These are phyloP conservation scores for Eledona agricola DNA, from an alignment of 2,888 invertebrate genomes.

Conservation along the genomic window DNA sequence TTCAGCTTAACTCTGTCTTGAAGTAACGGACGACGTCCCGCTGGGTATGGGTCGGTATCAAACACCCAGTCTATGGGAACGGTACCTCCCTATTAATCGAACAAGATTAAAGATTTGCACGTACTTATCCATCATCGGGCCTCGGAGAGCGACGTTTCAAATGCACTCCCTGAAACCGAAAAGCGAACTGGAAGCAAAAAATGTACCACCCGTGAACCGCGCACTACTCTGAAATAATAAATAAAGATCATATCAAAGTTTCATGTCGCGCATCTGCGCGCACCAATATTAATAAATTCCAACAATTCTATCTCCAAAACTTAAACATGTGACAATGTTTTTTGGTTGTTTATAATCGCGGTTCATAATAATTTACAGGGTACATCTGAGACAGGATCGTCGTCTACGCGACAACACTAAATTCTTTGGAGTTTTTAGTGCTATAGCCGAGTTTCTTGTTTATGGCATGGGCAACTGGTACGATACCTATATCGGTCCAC, in stretches of 20 bases:
- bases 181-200: conserved; percentile 19
- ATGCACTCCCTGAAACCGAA: too few species aligned
- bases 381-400: conserved; percentile 53
- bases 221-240: conserved; percentile 37
- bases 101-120: conserved; percentile 46
- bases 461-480: conserved; percentile 51
- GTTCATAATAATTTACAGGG: conserved; percentile 53
- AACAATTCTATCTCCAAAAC: conserved; percentile 50
- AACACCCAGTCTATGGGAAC: conserved; percentile 53
- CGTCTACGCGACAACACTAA: conserved; percentile 54
- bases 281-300: conserved; percentile 53
- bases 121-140: conserved; percentile 44
- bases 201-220: too few species aligned
- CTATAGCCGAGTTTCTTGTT: conserved; percentile 44
- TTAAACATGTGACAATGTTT: conserved; percentile 52
- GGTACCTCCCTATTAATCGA: conserved; percentile 52
- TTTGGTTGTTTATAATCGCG: conserved; percentile 53
- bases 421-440: conserved; percentile 47
- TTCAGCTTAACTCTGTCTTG: conserved; percentile 53
- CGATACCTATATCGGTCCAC: conserved; percentile 52
- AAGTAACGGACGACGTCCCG: conserved; percentile 52
- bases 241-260: conserved; percentile 38
- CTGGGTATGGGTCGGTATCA: conserved; percentile 45
- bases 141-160: too few species aligned
- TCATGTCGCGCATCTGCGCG: conserved; percentile 43